Percentiles rank a stretch among this genome's conserved stretches.
phyloP scores from a whole-genome alignment of 2,888 invertebrate genomes.

The Agonum fuliginosum region DNA sequence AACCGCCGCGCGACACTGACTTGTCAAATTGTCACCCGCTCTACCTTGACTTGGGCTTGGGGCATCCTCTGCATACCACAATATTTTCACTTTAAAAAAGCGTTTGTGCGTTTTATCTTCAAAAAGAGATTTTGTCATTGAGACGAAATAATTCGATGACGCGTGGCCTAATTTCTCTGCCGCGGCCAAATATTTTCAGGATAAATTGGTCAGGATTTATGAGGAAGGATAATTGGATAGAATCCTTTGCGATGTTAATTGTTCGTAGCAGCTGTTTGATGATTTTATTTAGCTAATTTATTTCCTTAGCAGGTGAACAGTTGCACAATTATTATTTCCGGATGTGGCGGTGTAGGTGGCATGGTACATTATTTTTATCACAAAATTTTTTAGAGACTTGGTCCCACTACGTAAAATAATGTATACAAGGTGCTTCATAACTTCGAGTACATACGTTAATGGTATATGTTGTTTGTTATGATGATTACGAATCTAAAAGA shows the following conservation, averaged over 20 bases:
- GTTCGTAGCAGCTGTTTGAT: conserved; percentile 1
- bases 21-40: not conserved
- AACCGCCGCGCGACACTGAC: not conserved
- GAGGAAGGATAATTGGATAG: not conserved
- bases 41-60: conserved; percentile 1
- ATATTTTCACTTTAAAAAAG: not conserved
- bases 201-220: conserved; percentile 22
- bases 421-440: too few relatives aligned
- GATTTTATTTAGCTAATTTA: not conserved
- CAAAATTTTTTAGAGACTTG: too few relatives aligned
- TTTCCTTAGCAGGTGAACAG: not conserved
- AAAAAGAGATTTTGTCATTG: not conserved
- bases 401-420: too few relatives aligned
- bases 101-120: not conserved
- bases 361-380: too few relatives aligned
- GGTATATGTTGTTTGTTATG: too few relatives aligned
- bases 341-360: too few relatives aligned
- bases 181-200: not conserved
- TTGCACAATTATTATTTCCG: too few relatives aligned
- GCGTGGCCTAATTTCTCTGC: not conserved
- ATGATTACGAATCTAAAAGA: too few relatives aligned
- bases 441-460: too few relatives aligned
- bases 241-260: not conserved
- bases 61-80: too few relatives aligned
- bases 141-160: conserved; percentile 1